Evolutionary conservation across 2,797 vertebrate genomes (phyloP).

Genomic region (Sarcoramphus papa): DNA sequence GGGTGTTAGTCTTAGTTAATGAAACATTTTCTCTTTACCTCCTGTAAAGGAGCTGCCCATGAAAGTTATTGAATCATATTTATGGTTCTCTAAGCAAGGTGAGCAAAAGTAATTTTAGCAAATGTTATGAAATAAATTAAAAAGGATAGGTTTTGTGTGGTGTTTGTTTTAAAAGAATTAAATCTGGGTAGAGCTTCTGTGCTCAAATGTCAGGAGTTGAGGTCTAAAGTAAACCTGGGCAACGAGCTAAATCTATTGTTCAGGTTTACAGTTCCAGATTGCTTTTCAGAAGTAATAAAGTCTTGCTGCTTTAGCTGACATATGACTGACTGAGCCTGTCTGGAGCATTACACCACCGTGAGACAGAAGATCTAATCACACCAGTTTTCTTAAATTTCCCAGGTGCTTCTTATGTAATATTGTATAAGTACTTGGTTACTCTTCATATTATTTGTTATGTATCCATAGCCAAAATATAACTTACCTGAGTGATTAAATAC

Average conservation of each 20-base stretch:
- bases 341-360: not conserved
- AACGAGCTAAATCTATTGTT: not conserved
- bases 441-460: not conserved
- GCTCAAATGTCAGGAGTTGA: not conserved
- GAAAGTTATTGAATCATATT: not conserved
- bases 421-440: not conserved
- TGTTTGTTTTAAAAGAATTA: conserved; percentile 36
- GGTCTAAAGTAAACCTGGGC: not conserved
- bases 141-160: not conserved
- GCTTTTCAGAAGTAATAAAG: conserved; percentile 5
- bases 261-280: not conserved
- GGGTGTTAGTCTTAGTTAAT: not conserved
- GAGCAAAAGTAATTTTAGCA: not conserved
- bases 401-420: not conserved
- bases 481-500: not conserved
- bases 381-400: not conserved
- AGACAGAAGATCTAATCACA: not conserved
- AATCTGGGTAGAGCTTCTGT: not conserved
- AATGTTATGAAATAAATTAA: not conserved
- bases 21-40: not conserved
- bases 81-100: not conserved
- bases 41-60: not conserved
- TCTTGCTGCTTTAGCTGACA: not conserved
- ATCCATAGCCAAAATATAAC: not conserved
- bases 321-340: not conserved